Percentiles rank a stretch among this genome's conserved stretches.
Conservation (phyloP, 1,140 invertebrate genomes). For the Trachymyrmex cornetzi region DNA sequence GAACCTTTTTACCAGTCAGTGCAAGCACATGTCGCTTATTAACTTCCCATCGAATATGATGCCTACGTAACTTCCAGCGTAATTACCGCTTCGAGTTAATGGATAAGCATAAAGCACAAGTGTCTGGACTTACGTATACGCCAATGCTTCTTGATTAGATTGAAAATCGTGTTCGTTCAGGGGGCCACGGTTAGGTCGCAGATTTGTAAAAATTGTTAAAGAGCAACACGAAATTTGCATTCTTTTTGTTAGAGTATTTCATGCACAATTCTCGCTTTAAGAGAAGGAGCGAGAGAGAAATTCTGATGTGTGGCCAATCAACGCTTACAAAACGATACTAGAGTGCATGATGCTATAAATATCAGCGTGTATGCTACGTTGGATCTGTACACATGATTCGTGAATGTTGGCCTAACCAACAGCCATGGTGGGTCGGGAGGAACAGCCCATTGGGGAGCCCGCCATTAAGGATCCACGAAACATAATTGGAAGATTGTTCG, state of each 20-base stretch:
- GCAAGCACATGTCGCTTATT: conserved; percentile 47
- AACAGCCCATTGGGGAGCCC: conserved; percentile 57
- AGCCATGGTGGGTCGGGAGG: conserved; percentile 55
- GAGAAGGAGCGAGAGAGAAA: conserved; percentile 13
- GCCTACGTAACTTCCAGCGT: conserved; percentile 46
- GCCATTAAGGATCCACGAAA: conserved; percentile 54
- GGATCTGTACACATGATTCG: conserved; percentile 17
- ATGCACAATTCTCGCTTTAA: not conserved
- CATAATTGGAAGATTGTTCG: conserved; percentile 4
- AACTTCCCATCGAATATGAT: conserved; percentile 61
- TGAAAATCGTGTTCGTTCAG: conserved; percentile 13
- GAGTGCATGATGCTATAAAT: not conserved
- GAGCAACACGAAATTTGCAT: conserved; percentile 62
- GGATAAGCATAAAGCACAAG: conserved; percentile 60
- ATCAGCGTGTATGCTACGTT: not conserved
- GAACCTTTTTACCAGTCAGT: not conserved
- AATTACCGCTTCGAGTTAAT: conserved; percentile 59
- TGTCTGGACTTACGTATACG: not conserved
- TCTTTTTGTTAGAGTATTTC: conserved; percentile 47
- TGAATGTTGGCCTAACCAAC: conserved; percentile 43
- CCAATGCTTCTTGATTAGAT: conserved; percentile 30
- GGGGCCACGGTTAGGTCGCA: not conserved
- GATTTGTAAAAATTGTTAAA: conserved; percentile 21
- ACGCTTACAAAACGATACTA: conserved; percentile 53
- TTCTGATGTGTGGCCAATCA: conserved; percentile 66